Base-by-base conservation (phyloP, 2,113 vertebrate species). In the Synodontis membranacea region DNA sequence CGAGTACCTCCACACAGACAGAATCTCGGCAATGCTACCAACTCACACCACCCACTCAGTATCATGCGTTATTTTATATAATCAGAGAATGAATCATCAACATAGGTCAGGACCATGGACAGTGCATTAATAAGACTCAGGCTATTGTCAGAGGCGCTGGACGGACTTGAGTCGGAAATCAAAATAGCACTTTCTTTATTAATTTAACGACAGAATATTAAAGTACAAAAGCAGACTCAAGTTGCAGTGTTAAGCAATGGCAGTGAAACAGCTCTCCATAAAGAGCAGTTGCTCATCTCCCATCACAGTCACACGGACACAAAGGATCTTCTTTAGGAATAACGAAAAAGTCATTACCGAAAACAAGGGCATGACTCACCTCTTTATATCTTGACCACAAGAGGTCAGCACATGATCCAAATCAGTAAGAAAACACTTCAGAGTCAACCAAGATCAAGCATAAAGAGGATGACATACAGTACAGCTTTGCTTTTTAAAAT, bases 341-440 rank as follows among this genome's bases (percentile, higher is more conserved):
- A 80, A 80, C 39, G 23, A 78, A 8, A n/a, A 68, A 52, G 11
- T 46, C 14, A 6, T 79, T 31, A 52, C 10, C 31, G 0, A 28
- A 46, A 79, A 78, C 72, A 76, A 56, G 34, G 31, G 21, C 21
- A 72, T 44, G 52, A 74, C 37, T 62, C 42, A 72, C 28, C 39
- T 44, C 42, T 70, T 70, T 21, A 80, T 17, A 80, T 64, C 68
- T 21, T 64, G 28, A 52, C 86, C 86, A 86, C 80, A 83, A 86
- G 80, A 83, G 86, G 80, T 86, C 86, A 83, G 80, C 56, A 62
- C 39, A 72, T 15, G 21, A n/a, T 56, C 31, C n/a, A 44, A 58
- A 21, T 70, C 31, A 79, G 17, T 58, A 48, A 58, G 17, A 21
- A 31, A 70, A 52, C 7, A 37, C 37, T 48, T n/a, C 25, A 44